A percentile compares a stretch with the other conserved stretches of the same genome.
phyloP scores from a whole-genome alignment of 2,888 invertebrate genomes.

The Nomada fabriciana region DNA sequence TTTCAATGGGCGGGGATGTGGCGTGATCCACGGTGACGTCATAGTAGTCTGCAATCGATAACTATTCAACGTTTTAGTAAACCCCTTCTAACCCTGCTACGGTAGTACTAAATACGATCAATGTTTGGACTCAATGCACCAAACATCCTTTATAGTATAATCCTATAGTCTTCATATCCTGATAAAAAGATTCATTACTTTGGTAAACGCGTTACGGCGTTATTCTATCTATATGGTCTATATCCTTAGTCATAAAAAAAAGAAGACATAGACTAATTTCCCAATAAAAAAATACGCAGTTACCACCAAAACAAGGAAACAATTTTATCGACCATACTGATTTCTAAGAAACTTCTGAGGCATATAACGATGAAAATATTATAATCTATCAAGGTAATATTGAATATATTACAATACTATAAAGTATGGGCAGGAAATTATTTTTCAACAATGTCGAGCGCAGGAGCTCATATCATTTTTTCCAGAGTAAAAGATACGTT shows the following conservation, averaged over 20 bases:
- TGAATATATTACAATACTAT: not conserved
- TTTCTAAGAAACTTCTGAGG: not conserved
- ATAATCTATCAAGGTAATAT: not conserved
- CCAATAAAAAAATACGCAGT: not conserved
- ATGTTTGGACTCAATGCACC: constrained; percentile 45
- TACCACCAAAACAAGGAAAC: constrained; percentile 9
- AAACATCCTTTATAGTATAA: constrained; percentile 16
- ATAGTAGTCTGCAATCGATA: constrained; percentile 71
- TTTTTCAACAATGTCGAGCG: too few relatives aligned
- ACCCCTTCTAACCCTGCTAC: constrained; percentile 53
- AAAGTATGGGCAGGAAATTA: too few relatives aligned
- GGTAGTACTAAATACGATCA: constrained; percentile 48
- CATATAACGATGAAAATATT: too few relatives aligned
- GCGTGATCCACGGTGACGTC: constrained; percentile 84
- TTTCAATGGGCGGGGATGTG: constrained; percentile 81
- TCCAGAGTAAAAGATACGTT: not conserved
- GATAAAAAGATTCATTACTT: not conserved
- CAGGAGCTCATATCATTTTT: not conserved
- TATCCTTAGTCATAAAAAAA: not conserved
- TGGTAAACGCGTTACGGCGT: not conserved
- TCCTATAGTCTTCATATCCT: constrained; percentile 3
- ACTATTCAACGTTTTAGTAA: constrained; percentile 56
- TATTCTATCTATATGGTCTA: not conserved
- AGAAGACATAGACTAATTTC: too few relatives aligned
- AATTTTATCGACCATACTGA: constrained; percentile 31